These are phyloP conservation scores for Silurus aristotelis DNA, from an alignment of 2,797 vertebrate species.

Conservation along the genomic window DNA sequence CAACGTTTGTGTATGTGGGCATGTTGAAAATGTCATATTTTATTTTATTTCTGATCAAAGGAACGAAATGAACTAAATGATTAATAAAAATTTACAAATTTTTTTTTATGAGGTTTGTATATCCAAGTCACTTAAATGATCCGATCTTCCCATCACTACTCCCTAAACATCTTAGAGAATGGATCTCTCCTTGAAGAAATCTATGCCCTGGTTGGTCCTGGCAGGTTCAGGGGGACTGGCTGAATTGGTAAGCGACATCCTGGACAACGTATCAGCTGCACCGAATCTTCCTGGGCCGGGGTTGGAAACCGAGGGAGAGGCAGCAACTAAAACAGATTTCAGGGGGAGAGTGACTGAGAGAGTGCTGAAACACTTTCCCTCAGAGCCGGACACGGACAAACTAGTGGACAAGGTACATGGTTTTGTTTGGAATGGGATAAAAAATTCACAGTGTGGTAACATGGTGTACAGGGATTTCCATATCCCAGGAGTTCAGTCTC, in stretches of 20 bases:
- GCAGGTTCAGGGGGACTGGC: conserved; percentile 85
- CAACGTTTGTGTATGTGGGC: no score
- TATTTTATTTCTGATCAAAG: no score
- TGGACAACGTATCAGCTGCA: conserved; percentile 72
- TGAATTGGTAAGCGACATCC: conserved; percentile 79
- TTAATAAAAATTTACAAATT: no score
- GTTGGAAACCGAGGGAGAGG: conserved; percentile 63
- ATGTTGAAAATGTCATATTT: no score
- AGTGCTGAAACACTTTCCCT: conserved; percentile 72
- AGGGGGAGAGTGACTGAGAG: conserved; percentile 70
- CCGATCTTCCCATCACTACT: no score
- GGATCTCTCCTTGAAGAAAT: conserved; percentile 77
- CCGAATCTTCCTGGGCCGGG: conserved; percentile 55
- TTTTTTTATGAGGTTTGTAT: no score
- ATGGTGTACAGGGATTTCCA: no score
- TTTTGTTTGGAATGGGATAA: background rate
- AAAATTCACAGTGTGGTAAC: background rate
- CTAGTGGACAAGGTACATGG: conserved; percentile 73
- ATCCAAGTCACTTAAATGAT: no score
- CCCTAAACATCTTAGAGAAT: conserved; percentile 67
- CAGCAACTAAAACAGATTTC: conserved; percentile 63
- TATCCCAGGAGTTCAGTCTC: background rate
- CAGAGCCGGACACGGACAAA: conserved; percentile 67
- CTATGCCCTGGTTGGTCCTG: conserved; percentile 85
- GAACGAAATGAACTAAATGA: no score